Base-by-base conservation (phyloP, 2,797 vertebrate genomes). In the Decapterus maruadsi region DNA sequence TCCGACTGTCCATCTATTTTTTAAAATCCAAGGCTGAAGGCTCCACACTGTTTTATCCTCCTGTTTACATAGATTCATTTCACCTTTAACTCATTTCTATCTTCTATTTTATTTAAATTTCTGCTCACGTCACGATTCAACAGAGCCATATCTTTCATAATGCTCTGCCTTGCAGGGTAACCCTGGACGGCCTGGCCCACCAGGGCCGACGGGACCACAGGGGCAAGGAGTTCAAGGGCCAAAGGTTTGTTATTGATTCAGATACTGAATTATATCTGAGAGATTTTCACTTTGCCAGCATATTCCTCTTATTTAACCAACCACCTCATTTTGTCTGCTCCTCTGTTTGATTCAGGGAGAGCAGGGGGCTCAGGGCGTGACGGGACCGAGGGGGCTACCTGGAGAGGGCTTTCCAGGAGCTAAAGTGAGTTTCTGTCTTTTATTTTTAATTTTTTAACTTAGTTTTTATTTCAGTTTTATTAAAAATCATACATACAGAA, bases 211-310 rank as follows among this genome's bases (percentile, higher is more conserved):
- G 4, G 97, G 97, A 45, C 96, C 95, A 59, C 95, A 94, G 58
- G 97, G 97, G 56, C 95, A 95, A 86, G 96, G 97, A 73, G 68
- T 97, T 80, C 97, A 97, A 87, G 97, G 97, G 72, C 87, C 94
- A 77, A 98, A 98, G 96, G 97, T 97, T 88, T 67, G 79, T 17
- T 17, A 0, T 34, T 1, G 40, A 36, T 26, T 8, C 1, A 20
- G 19, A 7, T 12, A 19, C 45, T 58, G 38, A 58, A 34, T 5
- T n/a, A 2, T 16, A 26, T 58, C 0, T 57, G 13, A 48, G 20
- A 3, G 22, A 13, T 58, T 16, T 38, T 26, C 13, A 9, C 16
- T 16, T 3, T 40, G 1, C 4, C 4, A 53, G 31, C 19, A 53
- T 10, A 16, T 3, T 40, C 31, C 31, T 34, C 31, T 34, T 6